A percentile compares a stretch with the other conserved stretches of the same genome.
phyloP scores from a whole-genome alignment of 2,888 invertebrate genomes.

The Blastobasis adustella region DNA sequence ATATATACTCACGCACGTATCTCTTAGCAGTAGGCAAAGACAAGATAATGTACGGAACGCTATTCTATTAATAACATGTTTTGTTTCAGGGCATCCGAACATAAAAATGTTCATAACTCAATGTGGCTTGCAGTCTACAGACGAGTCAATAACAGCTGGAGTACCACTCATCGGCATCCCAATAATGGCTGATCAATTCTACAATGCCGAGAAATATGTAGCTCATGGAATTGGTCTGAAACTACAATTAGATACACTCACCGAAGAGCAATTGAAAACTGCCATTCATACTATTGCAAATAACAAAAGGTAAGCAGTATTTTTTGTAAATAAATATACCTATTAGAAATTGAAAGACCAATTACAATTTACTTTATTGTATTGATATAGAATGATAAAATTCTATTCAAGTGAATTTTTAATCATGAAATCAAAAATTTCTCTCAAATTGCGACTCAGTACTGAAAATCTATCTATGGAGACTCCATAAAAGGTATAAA shows the following conservation, averaged over 20 bases:
- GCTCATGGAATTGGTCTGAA: slow-evolving; percentile 8
- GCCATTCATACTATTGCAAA: slow-evolving; percentile 18
- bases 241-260: slow-evolving; percentile 13
- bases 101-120: slow-evolving; percentile 50
- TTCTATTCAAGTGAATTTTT: no score
- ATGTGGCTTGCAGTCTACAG: slow-evolving; percentile 47
- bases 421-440: no score
- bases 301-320: slow-evolving; percentile 17
- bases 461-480: no score
- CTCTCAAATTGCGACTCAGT: no score
- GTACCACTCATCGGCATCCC: slow-evolving; percentile 41
- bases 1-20: no score
- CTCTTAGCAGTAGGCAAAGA: no score
- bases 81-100: slow-evolving; percentile 13
- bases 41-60: no score
- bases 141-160: slow-evolving; percentile 41
- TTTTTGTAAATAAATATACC: no score
- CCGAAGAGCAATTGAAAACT: slow-evolving; percentile 18
- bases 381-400: no score
- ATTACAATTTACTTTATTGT: no score
- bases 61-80: not conserved
- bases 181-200: slow-evolving; percentile 41
- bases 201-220: slow-evolving; percentile 30
- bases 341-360: no score
- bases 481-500: no score